phyloP scores from a whole-genome alignment of 2,797 vertebrate species.

The Iguana delicatissima region DNA sequence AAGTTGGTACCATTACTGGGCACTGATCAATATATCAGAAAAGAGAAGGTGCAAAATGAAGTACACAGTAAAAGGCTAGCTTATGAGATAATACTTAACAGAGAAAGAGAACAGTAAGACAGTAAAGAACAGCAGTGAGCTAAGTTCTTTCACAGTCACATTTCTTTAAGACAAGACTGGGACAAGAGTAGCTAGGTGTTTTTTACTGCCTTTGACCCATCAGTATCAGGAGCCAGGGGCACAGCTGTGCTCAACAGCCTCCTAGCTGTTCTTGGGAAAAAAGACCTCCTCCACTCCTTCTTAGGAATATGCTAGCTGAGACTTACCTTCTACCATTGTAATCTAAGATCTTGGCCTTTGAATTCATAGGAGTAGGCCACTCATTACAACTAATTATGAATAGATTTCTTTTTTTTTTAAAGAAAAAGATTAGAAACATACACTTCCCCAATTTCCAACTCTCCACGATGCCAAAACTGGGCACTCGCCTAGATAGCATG shows the following conservation, averaged over 20 bases:
- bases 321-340: no score
- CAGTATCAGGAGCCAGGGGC: no score
- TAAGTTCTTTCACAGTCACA: not conserved
- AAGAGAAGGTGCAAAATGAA: not conserved
- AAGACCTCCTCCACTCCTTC: no score
- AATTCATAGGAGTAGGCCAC: no score
- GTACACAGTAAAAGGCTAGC: not conserved
- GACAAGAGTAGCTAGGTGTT: no score
- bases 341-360: no score
- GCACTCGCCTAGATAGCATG: constrained; percentile 87
- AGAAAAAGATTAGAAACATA: constrained; percentile 76
- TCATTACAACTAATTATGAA: not conserved
- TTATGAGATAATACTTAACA: not conserved
- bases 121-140: not conserved
- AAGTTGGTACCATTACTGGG: not conserved
- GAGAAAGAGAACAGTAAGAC: not conserved
- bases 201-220: no score
- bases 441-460: constrained; percentile 92
- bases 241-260: no score
- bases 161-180: not conserved
- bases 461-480: constrained; percentile 86
- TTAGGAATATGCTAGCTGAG: no score
- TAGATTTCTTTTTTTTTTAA: not conserved
- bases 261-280: no score
- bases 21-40: not conserved